Evolutionary conservation across 2,888 invertebrate species (phyloP).

Genomic region (Napeogenes inachia): DNA sequence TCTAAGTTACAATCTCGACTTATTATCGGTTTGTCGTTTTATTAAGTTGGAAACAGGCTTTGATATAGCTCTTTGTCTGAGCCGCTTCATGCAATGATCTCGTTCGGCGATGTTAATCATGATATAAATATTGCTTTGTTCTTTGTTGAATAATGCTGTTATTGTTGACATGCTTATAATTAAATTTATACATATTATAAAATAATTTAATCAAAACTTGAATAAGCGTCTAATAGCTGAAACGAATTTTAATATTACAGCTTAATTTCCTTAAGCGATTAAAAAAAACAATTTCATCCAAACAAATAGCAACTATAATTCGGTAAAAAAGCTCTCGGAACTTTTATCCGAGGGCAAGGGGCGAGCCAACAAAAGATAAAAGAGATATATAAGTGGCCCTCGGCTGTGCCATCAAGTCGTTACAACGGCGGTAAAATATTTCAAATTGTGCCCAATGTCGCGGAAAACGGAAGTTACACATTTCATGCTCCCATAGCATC

Average conservation of each 20-base stretch:
- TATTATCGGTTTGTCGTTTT: slow-evolving; percentile 45
- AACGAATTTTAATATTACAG: slow-evolving; percentile 15
- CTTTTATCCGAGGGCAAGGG: slow-evolving; percentile 65
- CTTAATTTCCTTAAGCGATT: slow-evolving; percentile 36
- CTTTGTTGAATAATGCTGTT: no score
- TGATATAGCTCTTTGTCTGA: slow-evolving; percentile 17
- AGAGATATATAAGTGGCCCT: slow-evolving; percentile 77
- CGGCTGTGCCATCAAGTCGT: slow-evolving; percentile 76
- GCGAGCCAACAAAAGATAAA: slow-evolving; percentile 73
- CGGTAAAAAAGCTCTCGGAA: slow-evolving; percentile 59
- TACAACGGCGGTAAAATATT: slow-evolving; percentile 77
- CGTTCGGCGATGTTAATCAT: no score
- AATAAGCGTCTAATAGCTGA: not conserved
- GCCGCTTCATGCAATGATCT: slow-evolving; percentile 6
- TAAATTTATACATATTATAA: no score
- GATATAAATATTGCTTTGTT: no score
- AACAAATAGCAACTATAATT: slow-evolving; percentile 35
- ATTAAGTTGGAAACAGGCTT: slow-evolving; percentile 24
- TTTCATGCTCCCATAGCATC: slow-evolving; percentile 38
- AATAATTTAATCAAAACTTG: no score
- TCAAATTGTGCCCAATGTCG: slow-evolving; percentile 77
- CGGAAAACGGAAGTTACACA: slow-evolving; percentile 76
- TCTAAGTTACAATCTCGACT: slow-evolving; percentile 58
- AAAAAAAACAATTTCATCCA: slow-evolving; percentile 31
- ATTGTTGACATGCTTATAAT: no score